Evolutionary conservation across 1,140 invertebrate genomes (phyloP).

Genomic region (Chrysoperla carnea): DNA sequence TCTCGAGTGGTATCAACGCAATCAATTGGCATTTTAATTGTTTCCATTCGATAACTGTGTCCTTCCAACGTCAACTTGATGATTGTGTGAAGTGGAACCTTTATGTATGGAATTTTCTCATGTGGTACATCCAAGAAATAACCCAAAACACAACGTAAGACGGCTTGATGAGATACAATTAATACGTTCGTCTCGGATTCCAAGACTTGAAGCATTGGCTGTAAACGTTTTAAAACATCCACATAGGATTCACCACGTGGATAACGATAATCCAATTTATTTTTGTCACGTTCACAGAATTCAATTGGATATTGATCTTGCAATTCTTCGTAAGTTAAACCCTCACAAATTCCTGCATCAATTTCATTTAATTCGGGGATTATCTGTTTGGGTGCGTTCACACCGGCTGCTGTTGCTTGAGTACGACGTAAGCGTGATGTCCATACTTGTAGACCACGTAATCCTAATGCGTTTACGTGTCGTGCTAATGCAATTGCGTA

Average conservation of each 20-base stretch:
- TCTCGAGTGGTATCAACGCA: constrained; percentile 69
- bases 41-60: constrained; percentile 67
- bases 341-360: constrained; percentile 85
- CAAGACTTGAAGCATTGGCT: constrained; percentile 61
- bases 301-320: constrained; percentile 76
- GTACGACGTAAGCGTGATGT: constrained; percentile 75
- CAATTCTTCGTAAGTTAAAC: constrained; percentile 86
- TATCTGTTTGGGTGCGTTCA: constrained; percentile 65
- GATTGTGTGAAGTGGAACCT: constrained; percentile 81
- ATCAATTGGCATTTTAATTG: constrained; percentile 60
- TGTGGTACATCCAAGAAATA: constrained; percentile 65
- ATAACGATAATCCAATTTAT: constrained; percentile 85
- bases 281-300: constrained; percentile 76
- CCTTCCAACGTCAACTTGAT: constrained; percentile 59
- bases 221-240: constrained; percentile 69
- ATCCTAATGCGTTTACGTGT: constrained; percentile 50
- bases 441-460: constrained; percentile 62
- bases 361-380: constrained; percentile 74
- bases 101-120: constrained; percentile 78
- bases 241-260: constrained; percentile 82
- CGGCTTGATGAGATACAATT: constrained; percentile 80
- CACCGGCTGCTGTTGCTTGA: constrained; percentile 64
- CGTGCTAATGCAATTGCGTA: constrained; percentile 61
- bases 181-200: constrained; percentile 73
- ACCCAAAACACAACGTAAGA: constrained; percentile 76